These are phyloP conservation scores for Acestrorhynchus altus DNA, from an alignment of 2,797 vertebrate genomes.

Conservation along the genomic window DNA sequence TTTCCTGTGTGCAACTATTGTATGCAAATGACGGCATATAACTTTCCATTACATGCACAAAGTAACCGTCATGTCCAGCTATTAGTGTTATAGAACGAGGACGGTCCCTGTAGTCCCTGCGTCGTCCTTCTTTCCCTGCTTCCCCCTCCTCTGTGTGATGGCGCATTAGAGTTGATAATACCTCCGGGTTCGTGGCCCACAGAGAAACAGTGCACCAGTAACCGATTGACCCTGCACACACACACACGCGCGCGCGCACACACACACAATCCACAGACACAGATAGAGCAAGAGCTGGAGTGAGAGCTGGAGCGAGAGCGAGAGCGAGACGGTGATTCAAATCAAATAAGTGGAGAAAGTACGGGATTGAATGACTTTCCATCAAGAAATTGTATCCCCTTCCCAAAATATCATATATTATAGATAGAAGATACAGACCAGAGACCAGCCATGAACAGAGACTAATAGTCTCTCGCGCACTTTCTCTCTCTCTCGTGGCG, in stretches of 20 bases:
- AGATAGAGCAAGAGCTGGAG: not conserved
- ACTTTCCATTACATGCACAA: too few species aligned
- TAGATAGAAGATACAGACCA: not conserved
- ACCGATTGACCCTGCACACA: slow-evolving; percentile 56
- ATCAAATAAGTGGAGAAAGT: not conserved
- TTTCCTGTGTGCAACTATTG: not conserved
- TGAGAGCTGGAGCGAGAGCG: not conserved
- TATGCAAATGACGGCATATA: not conserved
- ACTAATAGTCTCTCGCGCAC: not conserved
- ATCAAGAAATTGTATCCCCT: not conserved
- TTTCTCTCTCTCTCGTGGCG: not conserved
- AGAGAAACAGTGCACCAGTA: slow-evolving; percentile 10
- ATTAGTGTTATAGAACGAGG: not conserved
- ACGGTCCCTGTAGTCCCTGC: not conserved
- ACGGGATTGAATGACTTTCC: not conserved
- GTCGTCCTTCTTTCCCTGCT: not conserved
- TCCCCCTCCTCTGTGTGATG: slow-evolving; percentile 24
- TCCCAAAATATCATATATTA: not conserved
- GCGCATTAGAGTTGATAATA: slow-evolving; percentile 59
- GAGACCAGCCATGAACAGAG: not conserved
- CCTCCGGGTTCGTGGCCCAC: slow-evolving; percentile 41
- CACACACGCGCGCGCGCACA: not conserved
- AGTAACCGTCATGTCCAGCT: not conserved
- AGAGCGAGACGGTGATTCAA: not conserved
- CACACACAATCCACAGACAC: not conserved